A percentile compares a stretch with the other conserved stretches of the same genome.
phyloP scores from a whole-genome alignment of 2,113 vertebrate species.

The Protomyctophum bolini region DNA sequence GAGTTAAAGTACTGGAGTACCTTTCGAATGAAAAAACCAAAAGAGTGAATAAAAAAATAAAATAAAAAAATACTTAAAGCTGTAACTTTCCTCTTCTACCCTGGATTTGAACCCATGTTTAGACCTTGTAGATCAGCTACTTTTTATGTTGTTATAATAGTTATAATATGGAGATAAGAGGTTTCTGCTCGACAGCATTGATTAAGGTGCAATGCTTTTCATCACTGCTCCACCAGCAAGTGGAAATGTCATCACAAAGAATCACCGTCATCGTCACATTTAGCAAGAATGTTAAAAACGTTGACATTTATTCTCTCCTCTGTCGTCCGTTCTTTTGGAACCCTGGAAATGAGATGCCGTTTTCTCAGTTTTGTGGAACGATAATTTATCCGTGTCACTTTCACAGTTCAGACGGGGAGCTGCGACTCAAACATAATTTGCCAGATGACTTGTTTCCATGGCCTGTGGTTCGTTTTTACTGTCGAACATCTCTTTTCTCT shows the following conservation, averaged over 20 bases:
- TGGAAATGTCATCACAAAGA: neutral
- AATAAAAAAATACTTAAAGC: too few relatives aligned
- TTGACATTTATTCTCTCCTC: conserved; percentile 6
- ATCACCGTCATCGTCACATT: neutral
- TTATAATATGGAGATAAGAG: too few relatives aligned
- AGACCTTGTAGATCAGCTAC: too few relatives aligned
- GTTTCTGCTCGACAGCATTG: too few relatives aligned
- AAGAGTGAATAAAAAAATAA: too few relatives aligned
- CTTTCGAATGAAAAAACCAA: too few relatives aligned
- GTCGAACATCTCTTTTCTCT: conserved; percentile 39
- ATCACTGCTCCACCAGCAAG: conserved; percentile 17
- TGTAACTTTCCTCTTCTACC: too few relatives aligned
- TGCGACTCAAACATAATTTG: conserved; percentile 49
- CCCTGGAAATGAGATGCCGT: conserved; percentile 15
- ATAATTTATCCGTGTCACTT: conserved; percentile 29
- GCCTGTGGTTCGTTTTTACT: conserved; percentile 32
- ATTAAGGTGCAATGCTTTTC: too few relatives aligned
- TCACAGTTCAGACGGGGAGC: conserved; percentile 38
- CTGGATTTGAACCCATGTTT: too few relatives aligned
- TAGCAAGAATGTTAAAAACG: neutral
- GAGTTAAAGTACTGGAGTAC: too few relatives aligned
- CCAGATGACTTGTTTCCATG: conserved; percentile 50
- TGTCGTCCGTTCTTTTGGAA: conserved; percentile 2
- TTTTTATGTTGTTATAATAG: too few relatives aligned
- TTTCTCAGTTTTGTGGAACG: conserved; percentile 28